Conservation (phyloP, 2,797 vertebrate genomes). For the Coilia nasus region DNA sequence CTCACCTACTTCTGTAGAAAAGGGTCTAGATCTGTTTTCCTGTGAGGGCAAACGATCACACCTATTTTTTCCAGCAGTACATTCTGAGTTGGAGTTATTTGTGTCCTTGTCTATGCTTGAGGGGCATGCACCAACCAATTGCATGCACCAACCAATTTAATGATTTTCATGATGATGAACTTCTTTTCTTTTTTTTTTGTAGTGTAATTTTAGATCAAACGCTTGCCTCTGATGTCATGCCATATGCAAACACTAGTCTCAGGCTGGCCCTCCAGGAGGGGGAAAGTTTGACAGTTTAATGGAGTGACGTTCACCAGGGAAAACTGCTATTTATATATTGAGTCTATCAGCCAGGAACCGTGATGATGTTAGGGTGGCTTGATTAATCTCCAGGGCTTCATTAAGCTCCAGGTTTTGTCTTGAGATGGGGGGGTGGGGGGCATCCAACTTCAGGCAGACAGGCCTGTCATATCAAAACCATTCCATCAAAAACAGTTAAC, state of each 20-base stretch:
- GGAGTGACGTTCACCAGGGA: constrained; percentile 23
- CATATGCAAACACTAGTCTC: constrained; percentile 17
- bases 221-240: not conserved
- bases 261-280: not conserved
- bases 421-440: too few relatives aligned
- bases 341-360: constrained; percentile 34
- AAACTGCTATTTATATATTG: constrained; percentile 32
- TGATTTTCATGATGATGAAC: too few relatives aligned
- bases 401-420: not conserved
- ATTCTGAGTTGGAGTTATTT: not conserved
- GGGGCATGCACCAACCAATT: not conserved
- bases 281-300: constrained; percentile 40
- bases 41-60: not conserved
- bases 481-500: not conserved
- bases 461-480: not conserved
- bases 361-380: constrained; percentile 32
- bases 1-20: not conserved
- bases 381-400: constrained; percentile 15
- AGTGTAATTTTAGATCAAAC: constrained; percentile 9
- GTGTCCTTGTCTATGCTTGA: not conserved
- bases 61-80: not conserved
- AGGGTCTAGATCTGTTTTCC: not conserved
- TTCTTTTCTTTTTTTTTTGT: not conserved
- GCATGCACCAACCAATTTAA: not conserved
- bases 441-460: not conserved